Conservation (phyloP, 1,140 invertebrate species). For the Rhyacophila brunnea region DNA sequence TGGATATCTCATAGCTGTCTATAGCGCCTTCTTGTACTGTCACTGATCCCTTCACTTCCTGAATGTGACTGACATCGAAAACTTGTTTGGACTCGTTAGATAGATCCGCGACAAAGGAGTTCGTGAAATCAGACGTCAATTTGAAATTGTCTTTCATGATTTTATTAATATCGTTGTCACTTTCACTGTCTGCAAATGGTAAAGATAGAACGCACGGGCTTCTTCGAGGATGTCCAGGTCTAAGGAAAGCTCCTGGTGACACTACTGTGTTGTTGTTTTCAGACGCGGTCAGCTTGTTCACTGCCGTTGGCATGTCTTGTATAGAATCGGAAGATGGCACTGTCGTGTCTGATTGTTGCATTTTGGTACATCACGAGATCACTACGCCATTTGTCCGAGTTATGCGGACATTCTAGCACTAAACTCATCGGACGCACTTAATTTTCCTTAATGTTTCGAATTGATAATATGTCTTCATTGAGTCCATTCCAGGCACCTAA, state of each 20-base stretch:
- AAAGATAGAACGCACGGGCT: background rate
- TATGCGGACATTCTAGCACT: background rate
- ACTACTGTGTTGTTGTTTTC: slow-evolving; percentile 33
- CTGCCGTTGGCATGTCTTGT: slow-evolving; percentile 30
- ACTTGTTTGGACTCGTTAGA: slow-evolving; percentile 8
- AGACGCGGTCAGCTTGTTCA: slow-evolving; percentile 24
- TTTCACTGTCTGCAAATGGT: slow-evolving; percentile 11
- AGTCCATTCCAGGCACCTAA: no score
- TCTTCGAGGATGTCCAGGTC: background rate
- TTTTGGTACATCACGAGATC: slow-evolving; percentile 27
- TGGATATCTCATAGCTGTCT: slow-evolving; percentile 10
- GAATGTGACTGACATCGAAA: slow-evolving; percentile 11
- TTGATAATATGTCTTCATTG: no score
- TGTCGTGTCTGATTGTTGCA: slow-evolving; percentile 32
- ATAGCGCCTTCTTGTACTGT: slow-evolving; percentile 2
- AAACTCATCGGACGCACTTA: no score
- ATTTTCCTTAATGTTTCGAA: no score
- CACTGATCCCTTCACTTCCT: slow-evolving; percentile 16
- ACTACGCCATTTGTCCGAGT: slow-evolving; percentile 18
- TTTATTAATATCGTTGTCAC: slow-evolving; percentile 5
- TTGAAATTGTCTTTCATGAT: slow-evolving; percentile 32
- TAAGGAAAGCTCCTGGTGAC: slow-evolving; percentile 10
- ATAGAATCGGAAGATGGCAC: slow-evolving; percentile 12
- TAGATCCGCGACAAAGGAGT: slow-evolving; percentile 16
- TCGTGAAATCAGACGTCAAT: slow-evolving; percentile 8